Percentiles rank a stretch among this genome's conserved stretches.
Conservation (phyloP, 1,140 invertebrate genomes). For the Bemisia tabaci region DNA sequence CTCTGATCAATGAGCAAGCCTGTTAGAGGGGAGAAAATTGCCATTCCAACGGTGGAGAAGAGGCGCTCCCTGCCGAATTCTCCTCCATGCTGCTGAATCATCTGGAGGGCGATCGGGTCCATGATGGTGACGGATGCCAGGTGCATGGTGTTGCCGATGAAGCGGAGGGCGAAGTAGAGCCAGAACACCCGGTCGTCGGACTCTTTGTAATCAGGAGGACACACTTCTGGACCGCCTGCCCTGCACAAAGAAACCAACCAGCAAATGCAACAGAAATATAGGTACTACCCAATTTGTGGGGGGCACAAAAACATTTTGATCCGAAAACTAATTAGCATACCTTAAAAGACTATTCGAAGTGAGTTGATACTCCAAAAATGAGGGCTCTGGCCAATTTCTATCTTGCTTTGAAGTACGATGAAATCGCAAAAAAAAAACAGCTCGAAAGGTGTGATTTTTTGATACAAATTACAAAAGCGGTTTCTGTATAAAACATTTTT, state of each 20-base stretch:
- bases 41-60: conserved; percentile 64
- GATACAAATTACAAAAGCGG: background rate
- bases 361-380: no score
- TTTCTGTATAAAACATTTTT: no score
- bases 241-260: conserved; percentile 25
- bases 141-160: conserved; percentile 57
- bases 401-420: no score
- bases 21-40: conserved; percentile 63
- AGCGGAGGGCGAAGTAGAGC: conserved; percentile 59
- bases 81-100: conserved; percentile 63
- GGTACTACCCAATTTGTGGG: no score
- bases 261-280: no score
- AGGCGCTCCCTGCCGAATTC: conserved; percentile 65
- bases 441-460: background rate
- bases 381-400: no score
- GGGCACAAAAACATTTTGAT: no score
- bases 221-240: conserved; percentile 50
- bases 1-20: conserved; percentile 58
- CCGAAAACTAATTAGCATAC: no score
- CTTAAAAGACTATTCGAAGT: no score
- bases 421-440: background rate
- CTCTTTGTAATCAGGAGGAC: conserved; percentile 56
- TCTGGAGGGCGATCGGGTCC: conserved; percentile 64
- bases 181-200: conserved; percentile 60
- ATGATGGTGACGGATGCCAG: conserved; percentile 62